Evolutionary conservation across 2,113 vertebrate species (phyloP).

Genomic region (Chloroceryle aenea): DNA sequence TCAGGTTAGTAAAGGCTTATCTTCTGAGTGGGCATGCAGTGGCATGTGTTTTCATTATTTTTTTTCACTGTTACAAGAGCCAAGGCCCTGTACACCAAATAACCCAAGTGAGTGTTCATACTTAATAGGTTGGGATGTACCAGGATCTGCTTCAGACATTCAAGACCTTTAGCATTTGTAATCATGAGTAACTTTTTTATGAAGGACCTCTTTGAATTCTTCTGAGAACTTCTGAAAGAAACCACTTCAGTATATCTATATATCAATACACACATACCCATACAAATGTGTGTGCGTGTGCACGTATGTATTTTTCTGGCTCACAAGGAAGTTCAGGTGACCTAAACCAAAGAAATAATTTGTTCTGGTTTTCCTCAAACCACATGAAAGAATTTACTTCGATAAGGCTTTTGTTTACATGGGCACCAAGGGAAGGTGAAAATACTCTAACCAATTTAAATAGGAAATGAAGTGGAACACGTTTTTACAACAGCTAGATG

Average conservation of each 20-base stretch:
- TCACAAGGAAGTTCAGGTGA: background rate
- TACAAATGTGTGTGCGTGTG: background rate
- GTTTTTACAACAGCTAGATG: background rate
- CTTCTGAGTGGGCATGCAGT: background rate
- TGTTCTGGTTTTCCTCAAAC: background rate
- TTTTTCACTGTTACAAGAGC: background rate
- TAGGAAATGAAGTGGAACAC: background rate
- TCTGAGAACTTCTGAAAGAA: background rate
- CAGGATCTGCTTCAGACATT: background rate
- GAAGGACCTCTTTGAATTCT: background rate
- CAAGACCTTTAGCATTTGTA: background rate
- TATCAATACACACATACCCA: background rate
- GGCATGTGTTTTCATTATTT: background rate
- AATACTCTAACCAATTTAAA: background rate
- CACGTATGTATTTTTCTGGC: background rate
- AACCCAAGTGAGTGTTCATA: background rate
- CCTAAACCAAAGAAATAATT: background rate
- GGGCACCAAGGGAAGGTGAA: background rate
- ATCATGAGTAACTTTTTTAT: background rate
- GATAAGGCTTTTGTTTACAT: background rate
- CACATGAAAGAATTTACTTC: background rate
- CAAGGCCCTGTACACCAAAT: background rate
- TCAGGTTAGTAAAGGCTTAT: background rate
- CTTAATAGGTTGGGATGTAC: background rate
- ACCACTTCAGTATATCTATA: background rate